Evolutionary conservation across 2,797 vertebrate genomes (phyloP), one percentile per base, ranked within the genome.

Genomic region (Notolabrus celidotus): DNA sequence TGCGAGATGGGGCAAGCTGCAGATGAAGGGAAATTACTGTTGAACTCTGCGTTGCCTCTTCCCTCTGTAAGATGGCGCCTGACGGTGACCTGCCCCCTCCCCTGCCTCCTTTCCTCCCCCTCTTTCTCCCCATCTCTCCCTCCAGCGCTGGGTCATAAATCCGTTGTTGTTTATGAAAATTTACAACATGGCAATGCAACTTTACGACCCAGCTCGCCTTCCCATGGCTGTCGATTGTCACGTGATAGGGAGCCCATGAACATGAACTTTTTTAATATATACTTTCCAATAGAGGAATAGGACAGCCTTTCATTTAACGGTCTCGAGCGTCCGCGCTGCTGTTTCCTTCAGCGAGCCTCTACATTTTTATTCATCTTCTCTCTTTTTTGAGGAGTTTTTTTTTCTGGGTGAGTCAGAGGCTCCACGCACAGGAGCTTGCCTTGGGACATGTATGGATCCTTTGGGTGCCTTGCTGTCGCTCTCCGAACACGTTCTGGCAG

Each of bases 151-250:
- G 95, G 94, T 92, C 96, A 98, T 99, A 99, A 99, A 99, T 99
- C 97, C 96, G 96, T 95, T 97, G 97, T 97, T 98, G 97, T 98
- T 98, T 98, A 98, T 98, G 97, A 98, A 97, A 97, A 99, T 99
- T 97, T 99, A 99, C 97, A 97, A 97, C 97, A 95, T 93, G 93
- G 95, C 96, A 94, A 94, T 96, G 94, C 95, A 97, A 97, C 96
- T 98, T 99, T 99, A 99, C 96, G 98, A 98, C 95, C 93, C 93
- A 85, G 81, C 94, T 89, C 91, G 91, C 88, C 92, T 84, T 95
- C 95, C 94, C 66, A 99, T 99, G 97, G 98, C 92, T 89, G 76
- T 91, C 71, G 91, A 85, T 84, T 77, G 92, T 97, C 98, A 99
- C 97, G 94, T 99, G 97, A 90, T 91, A 86, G 16, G 88, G 92